Evolutionary conservation across 2,113 vertebrate species (phyloP).

Genomic region (Trachemys scripta): DNA sequence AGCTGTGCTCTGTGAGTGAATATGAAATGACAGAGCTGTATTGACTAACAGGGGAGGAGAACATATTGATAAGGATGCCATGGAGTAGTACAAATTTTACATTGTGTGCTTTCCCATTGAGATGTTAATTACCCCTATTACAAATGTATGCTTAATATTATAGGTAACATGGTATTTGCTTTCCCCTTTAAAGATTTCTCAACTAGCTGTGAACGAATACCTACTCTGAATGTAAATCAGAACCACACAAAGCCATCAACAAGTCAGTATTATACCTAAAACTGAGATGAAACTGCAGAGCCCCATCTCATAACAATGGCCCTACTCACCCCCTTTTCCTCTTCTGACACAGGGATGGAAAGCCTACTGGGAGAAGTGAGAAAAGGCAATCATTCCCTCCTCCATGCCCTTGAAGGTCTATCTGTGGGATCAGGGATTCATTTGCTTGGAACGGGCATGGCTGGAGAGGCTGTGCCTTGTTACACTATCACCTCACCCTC

Average conservation of each 20-base stretch:
- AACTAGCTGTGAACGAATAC: not conserved
- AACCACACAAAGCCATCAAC: not conserved
- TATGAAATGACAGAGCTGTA: not conserved
- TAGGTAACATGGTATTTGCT: not conserved
- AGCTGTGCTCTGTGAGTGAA: not conserved
- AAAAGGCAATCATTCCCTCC: not conserved
- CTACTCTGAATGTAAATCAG: not conserved
- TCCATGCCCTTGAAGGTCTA: rapidly evolving
- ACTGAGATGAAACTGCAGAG: not conserved
- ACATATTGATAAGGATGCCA: not conserved
- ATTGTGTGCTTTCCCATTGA: not conserved
- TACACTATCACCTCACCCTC: not conserved
- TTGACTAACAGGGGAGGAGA: not conserved
- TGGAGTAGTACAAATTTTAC: not conserved
- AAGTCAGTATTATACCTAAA: not conserved
- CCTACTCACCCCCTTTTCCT: no score
- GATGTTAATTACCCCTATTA: not conserved
- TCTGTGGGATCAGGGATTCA: no score
- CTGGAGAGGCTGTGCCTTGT: rapidly evolving
- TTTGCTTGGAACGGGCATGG: not conserved
- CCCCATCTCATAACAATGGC: not conserved
- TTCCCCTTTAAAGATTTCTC: not conserved
- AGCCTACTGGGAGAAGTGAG: no score
- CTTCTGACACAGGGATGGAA: not conserved
- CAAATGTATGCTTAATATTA: not conserved